Conservation (phyloP, 2,113 vertebrate genomes). For the Eurystomus gularis region DNA sequence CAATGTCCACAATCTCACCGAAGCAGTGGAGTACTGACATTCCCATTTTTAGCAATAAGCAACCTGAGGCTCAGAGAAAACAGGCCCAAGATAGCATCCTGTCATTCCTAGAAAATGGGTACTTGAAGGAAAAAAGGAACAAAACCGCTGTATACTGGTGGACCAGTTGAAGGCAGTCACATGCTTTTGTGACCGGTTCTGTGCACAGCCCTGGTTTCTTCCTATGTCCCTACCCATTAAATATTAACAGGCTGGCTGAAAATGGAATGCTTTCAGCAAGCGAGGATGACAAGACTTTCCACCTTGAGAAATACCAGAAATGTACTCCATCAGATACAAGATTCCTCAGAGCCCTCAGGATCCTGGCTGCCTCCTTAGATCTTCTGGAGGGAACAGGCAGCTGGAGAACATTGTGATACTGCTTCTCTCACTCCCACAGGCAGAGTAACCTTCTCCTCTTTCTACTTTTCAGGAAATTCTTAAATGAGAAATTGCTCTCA, state of each 20-base stretch:
- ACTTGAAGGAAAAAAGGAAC: neutral
- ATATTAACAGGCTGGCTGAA: neutral
- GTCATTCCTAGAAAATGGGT: rapidly evolving
- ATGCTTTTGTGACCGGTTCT: rapidly evolving
- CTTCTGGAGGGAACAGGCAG: neutral
- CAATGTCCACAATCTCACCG: neutral
- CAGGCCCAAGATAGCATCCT: neutral
- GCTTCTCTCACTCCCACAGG: neutral
- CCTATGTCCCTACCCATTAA: neutral
- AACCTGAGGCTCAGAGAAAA: neutral
- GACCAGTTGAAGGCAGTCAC: neutral
- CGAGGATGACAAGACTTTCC: neutral
- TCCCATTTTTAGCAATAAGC: neutral
- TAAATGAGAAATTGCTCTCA: neutral
- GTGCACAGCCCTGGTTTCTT: neutral
- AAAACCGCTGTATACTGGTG: neutral
- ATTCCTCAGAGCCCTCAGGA: neutral
- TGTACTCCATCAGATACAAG: neutral
- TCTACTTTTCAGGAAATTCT: neutral
- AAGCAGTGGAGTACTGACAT: neutral
- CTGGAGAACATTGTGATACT: neutral
- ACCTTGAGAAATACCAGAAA: neutral
- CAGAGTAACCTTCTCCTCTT: neutral
- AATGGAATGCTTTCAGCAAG: neutral
- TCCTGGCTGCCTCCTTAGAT: neutral